A percentile compares a stretch with the other conserved stretches of the same genome.
phyloP scores from a whole-genome alignment of 2,888 invertebrate species.

The Melitaea athalia region DNA sequence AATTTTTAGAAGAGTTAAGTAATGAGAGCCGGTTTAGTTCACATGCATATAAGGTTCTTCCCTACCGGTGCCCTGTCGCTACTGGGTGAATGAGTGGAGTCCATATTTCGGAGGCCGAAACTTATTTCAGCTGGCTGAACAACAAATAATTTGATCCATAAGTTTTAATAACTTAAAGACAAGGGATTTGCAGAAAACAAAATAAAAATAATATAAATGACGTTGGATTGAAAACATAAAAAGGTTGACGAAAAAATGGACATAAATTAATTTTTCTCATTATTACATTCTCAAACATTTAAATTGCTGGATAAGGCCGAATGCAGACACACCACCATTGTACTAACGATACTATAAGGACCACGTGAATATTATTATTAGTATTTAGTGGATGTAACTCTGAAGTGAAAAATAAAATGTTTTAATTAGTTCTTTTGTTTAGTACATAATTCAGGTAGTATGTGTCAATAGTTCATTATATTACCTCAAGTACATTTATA shows the following conservation, averaged over 20 bases:
- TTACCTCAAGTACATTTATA: slow-evolving; percentile 15
- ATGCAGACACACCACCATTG: neutral
- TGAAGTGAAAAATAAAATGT: neutral
- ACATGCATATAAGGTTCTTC: slow-evolving; percentile 63
- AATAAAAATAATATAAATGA: neutral
- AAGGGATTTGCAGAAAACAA: neutral
- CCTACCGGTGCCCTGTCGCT: slow-evolving; percentile 76
- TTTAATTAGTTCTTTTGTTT: neutral
- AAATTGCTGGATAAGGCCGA: neutral
- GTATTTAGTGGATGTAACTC: no score
- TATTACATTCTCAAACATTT: neutral
- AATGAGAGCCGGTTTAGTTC: slow-evolving; percentile 9
- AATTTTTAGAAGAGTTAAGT: slow-evolving; percentile 21
- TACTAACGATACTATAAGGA: neutral
- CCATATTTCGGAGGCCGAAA: slow-evolving; percentile 75
- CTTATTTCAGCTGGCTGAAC: slow-evolving; percentile 71
- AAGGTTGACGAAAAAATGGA: neutral
- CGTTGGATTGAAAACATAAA: neutral
- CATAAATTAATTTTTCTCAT: neutral
- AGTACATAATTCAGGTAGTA: neutral
- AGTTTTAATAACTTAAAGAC: slow-evolving; percentile 23
- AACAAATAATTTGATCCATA: slow-evolving; percentile 32
- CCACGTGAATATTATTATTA: neutral
- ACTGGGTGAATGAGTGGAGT: slow-evolving; percentile 67
- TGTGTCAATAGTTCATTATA: slow-evolving; percentile 4